These are phyloP conservation scores for Clepsis dumicolana DNA, from an alignment of 2,888 invertebrate genomes.

Conservation along the genomic window DNA sequence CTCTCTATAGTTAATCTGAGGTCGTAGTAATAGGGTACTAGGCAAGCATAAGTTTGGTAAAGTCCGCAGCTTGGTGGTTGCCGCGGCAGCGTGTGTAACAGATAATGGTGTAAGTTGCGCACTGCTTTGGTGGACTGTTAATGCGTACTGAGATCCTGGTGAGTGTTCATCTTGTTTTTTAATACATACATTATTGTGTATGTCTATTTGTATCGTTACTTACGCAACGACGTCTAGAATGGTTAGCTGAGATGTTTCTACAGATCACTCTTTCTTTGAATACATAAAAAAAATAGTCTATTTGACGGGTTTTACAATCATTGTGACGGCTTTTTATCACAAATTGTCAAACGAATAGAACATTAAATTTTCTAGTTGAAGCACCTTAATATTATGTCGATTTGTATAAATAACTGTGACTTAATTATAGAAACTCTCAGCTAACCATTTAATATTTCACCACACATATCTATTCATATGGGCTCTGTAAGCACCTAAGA, in stretches of 20 bases:
- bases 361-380: too few relatives aligned
- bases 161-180: constrained; percentile 83
- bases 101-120: constrained; percentile 82
- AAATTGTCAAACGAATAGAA: too few relatives aligned
- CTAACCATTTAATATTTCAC: constrained; percentile 25
- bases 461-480: constrained; percentile 41
- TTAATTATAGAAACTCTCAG: constrained; percentile 24
- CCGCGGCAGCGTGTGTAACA: constrained; percentile 80
- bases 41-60: constrained; percentile 81
- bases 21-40: constrained; percentile 77
- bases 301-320: too few relatives aligned
- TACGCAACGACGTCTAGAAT: constrained; percentile 22
- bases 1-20: constrained; percentile 57
- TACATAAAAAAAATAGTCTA: too few relatives aligned
- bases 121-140: constrained; percentile 86
- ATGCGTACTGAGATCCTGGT: constrained; percentile 82
- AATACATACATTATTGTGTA: constrained; percentile 62
- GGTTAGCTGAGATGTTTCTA: constrained; percentile 27
- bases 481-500: constrained; percentile 38
- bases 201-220: constrained; percentile 58
- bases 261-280: not conserved
- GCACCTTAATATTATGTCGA: too few relatives aligned
- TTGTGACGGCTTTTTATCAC: too few relatives aligned
- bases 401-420: too few relatives aligned
- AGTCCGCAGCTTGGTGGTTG: constrained; percentile 84